Base-by-base conservation (phyloP, 30 jellyfish, hydroid and myxozoan species). In the Phacellophora camtschatica region DNA sequence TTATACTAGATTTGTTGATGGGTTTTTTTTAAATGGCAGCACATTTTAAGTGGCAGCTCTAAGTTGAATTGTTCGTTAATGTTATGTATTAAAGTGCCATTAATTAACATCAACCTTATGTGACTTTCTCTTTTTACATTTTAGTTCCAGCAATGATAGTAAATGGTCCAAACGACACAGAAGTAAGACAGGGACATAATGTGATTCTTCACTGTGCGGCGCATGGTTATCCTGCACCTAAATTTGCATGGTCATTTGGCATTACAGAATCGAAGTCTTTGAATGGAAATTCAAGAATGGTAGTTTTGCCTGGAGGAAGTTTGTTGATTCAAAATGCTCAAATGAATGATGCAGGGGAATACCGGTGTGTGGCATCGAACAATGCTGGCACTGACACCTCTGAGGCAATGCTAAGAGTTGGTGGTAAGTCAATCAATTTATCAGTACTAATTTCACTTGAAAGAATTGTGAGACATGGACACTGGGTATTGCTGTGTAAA, bases 371-470 rank as follows among this genome's bases (percentile, higher is more conserved):
- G 35, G 86, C 98, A 13, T 76, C 95, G 28, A 92, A 92, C 33
- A 79, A 63, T 62, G 98, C 96, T 9, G 98, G 98, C 18, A 85
- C 96, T 42, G 96, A 84, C 28, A 78, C 90, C 10, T 89, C 97
- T 12, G 84, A 74, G 18, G 88, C 85, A 11, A 43, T 75, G 20
- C 70, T 92, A 1, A 73, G 45, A 71, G 97, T 92, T n/a, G 85
- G 81, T 0, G 96, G 88, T 74, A 76, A 35, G 68, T 11, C n/a
- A n/a, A n/a, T n/a, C n/a, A n/a, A n/a, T n/a, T n/a, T n/a, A n/a
- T n/a, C n/a, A n/a, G n/a, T n/a, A n/a, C n/a, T n/a, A n/a, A n/a
- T n/a, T n/a, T n/a, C n/a, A n/a, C n/a, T n/a, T n/a, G n/a, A n/a
- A n/a, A n/a, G n/a, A n/a, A n/a, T n/a, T n/a, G n/a, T n/a, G n/a